Evolutionary conservation across 2,888 invertebrate species (phyloP), one percentile per base, ranked within the genome.

Genomic region (Lacanobia oleracea): DNA sequence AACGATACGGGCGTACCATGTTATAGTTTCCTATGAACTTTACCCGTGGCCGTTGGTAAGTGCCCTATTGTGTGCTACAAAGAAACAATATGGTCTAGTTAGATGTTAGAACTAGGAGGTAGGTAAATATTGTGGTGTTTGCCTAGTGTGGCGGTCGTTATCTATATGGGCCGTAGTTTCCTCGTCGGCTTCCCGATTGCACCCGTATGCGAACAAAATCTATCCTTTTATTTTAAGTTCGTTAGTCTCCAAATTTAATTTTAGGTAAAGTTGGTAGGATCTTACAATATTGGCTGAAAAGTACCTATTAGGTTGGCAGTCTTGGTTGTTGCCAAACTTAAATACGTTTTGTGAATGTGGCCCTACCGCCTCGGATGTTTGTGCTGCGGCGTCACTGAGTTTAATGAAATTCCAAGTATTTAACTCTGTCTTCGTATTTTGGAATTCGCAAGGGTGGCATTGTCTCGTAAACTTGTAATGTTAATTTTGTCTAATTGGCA

Each of bases 141-240:
- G 90, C 87, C 86, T 84, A 87, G 79, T 88, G 87, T 88, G 87
- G 86, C 82, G 73, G 82, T 78, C 83, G 48, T 95, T 95, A 95
- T 95, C 95, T 94, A 94, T 93, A 88, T 94, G 88, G 94, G 93
- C 88, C 93, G 93, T 92, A 86, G 93, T 94, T 94, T 95, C 94
- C 95, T 94, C 85, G 88, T 89, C 88, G 88, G 89, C 88, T 88
- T 89, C 69, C 90, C 87, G 88, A 87, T 89, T 88, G 90, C 89
- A 89, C 88, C 90, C 89, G 89, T 86, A 85, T 83, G 77, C 77
- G 51, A 56, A 70, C 70, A 33, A 61, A 65, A 73, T 70, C 56
- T 72, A 23, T 64, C n/a, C 51, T 57, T 82, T 72, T 69, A 69
- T 72, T 59, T 60, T 50, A 48, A 53, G 9, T 72, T 75, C 51